Base-by-base conservation (phyloP, 2,888 invertebrate species). In the Ophion ellenae region DNA sequence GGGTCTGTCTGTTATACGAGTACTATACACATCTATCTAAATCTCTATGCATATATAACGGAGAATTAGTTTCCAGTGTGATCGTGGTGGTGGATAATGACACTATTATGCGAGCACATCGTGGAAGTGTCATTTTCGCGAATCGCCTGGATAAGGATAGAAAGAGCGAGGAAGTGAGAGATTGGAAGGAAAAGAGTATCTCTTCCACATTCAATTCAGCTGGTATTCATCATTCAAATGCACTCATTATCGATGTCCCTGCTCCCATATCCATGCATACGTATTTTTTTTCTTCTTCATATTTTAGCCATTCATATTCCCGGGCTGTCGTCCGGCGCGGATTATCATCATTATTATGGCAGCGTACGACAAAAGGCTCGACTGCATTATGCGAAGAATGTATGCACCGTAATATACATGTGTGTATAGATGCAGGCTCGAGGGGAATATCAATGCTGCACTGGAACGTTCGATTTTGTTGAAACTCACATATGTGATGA, bases 61-160 rank as follows among this genome's bases (percentile, higher is more conserved):
- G 17, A 70, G 77, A n/a, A 64, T 78, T 57, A 74, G 47, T 53
- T 53, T 53, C 69, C 28, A 17, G 11, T 11, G 53, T 57, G 32
- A 59, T 61, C 28, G 71, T 64, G 24, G 66, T 36, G 45, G 64
- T 75, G 59, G 73, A 71, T 77, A 83, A 83, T 80, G 83, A 80
- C 74, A 81, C 59, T 74, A 71, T 71, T 76, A 85, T 76, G 53
- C 74, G 20, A 81, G 59, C 47, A 69, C 74, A 75, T 81, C 66
- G 81, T 57, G 63, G 70, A 84, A 84, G 63, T 81, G 61, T 70
- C 78, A 78, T 84, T 86, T 86, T 81, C 81, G 69, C 81, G 61
- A 77, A 81, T 81, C 73, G 78, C 84, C 84, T 66, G 78, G 76
- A 81, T 86, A 32, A 14, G 47, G 24, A 77, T 36, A 28, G 28